Evolutionary conservation across 2,113 vertebrate species (phyloP), one percentile per base, ranked within the genome.

Genomic region (Beaufortia kweichowensis): DNA sequence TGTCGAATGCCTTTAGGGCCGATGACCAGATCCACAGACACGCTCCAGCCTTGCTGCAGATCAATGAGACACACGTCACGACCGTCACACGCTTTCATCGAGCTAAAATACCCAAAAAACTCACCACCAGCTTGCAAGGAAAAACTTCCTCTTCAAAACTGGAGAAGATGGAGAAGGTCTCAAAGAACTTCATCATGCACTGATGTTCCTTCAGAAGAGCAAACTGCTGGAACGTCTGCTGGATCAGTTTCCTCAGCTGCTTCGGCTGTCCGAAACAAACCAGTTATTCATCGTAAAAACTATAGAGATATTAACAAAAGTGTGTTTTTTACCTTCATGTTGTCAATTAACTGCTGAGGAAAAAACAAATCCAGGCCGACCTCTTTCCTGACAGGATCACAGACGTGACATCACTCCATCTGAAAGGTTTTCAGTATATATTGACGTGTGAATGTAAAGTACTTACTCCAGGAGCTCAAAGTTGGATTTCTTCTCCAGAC

Each of bases 401-500:
- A 61, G 31, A 35, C 48, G 43, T 21, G 50, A 1, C 2, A n/a
- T 39, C n/a, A n/a, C n/a, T n/a, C n/a, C n/a, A n/a, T n/a, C n/a
- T n/a, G n/a, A n/a, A n/a, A n/a, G n/a, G n/a, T n/a, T n/a, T n/a
- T n/a, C n/a, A n/a, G n/a, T n/a, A n/a, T n/a, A n/a, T n/a, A n/a
- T n/a, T n/a, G n/a, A n/a, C n/a, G n/a, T n/a, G n/a, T n/a, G n/a
- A n/a, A n/a, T n/a, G n/a, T n/a, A n/a, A 53, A 14, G 62, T n/a
- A 95, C 96, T 95, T 89, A 98, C 96, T 98, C 95, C 41, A 98
- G 79, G 14, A 94, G 88, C 43, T 98, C 96, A 1, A 95, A 94
- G 89, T 97, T 98, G 4, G 95, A 96, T 80, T 96, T 98, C 77
- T 98, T 98, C 85, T 98, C 96, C 78, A 98, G 90, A 0, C 95